Evolutionary conservation across 2,797 vertebrate genomes (phyloP).

Genomic region (Acridotheres tristis): DNA sequence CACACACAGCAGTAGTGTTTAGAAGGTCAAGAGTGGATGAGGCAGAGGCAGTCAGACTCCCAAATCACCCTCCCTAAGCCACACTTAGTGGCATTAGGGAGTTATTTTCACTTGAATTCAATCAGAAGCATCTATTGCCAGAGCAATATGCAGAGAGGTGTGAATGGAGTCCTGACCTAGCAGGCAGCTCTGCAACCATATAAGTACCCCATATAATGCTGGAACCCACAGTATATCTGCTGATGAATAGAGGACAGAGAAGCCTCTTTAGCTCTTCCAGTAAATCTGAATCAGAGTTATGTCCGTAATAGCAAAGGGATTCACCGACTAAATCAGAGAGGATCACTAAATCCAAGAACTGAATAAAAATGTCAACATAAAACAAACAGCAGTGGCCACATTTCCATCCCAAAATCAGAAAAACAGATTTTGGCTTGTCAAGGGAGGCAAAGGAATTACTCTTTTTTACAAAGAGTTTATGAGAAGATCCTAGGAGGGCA

Average conservation of each 20-base stretch:
- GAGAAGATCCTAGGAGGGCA: neutral
- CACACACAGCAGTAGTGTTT: neutral
- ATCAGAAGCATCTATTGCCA: neutral
- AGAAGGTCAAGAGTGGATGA: neutral
- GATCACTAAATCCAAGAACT: neutral
- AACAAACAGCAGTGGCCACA: neutral
- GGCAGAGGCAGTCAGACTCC: neutral
- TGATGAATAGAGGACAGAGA: neutral
- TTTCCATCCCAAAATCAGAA: neutral
- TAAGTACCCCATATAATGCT: accelerated
- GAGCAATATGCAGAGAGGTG: neutral
- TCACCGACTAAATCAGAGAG: neutral
- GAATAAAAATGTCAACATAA: neutral
- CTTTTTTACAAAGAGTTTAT: neutral
- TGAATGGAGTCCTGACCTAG: neutral
- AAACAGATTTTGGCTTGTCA: neutral
- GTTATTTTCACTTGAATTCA: neutral
- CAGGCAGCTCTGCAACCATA: neutral
- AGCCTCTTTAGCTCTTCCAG: neutral
- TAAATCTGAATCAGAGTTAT: neutral
- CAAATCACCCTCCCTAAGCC: neutral
- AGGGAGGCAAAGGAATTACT: neutral
- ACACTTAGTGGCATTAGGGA: neutral
- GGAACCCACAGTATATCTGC: neutral
- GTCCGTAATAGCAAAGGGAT: neutral